Evolutionary conservation across 2,888 invertebrate species (phyloP).

Genomic region (Gibbula magus): DNA sequence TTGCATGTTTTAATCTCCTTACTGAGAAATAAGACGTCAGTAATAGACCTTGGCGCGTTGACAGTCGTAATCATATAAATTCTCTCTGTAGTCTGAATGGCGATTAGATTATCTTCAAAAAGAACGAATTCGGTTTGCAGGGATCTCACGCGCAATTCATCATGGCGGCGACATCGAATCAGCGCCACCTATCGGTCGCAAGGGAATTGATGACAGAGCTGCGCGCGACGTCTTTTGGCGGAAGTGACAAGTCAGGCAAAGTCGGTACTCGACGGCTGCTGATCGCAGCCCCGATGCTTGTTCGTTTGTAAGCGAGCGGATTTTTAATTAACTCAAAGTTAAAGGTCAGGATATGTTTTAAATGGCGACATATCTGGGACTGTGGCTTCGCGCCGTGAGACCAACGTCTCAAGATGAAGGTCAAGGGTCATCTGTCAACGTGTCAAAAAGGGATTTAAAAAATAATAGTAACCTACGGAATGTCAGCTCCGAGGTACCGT

Average conservation of each 20-base stretch:
- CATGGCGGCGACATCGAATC: constrained; percentile 4
- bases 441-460: constrained; percentile 20
- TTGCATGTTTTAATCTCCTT: constrained; percentile 19
- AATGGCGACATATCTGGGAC: constrained; percentile 12
- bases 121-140: constrained; percentile 19
- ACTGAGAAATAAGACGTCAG: constrained; percentile 10
- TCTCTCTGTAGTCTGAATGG: constrained; percentile 16
- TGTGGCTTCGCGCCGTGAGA: constrained; percentile 15
- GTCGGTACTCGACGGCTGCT: not conserved
- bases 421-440: constrained; percentile 15
- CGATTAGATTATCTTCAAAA: constrained; percentile 24
- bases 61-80: constrained; percentile 25
- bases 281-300: constrained; percentile 4
- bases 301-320: constrained; percentile 21
- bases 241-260: not conserved
- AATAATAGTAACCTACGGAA: constrained; percentile 24
- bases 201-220: constrained; percentile 21
- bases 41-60: constrained; percentile 22
- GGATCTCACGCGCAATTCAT: constrained; percentile 20
- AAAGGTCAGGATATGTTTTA: constrained; percentile 20
- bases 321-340: constrained; percentile 12
- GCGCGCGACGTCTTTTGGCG: not conserved
- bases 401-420: not conserved
- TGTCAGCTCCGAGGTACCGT: not conserved
- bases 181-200: constrained; percentile 7